Base-by-base conservation (phyloP, 1,140 invertebrate genomes). In the Heliothis virescens region DNA sequence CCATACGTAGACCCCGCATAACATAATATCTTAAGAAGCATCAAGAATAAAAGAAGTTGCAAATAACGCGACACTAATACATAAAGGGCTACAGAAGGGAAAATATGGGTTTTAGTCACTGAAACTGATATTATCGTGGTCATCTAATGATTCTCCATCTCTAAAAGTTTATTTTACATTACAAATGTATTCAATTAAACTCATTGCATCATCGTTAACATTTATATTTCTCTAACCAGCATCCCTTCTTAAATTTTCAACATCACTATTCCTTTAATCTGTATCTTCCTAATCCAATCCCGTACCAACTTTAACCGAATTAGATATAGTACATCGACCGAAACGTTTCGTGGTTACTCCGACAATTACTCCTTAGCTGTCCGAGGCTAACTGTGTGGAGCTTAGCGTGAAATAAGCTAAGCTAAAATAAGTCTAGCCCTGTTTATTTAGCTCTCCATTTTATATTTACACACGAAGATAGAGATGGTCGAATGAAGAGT, bases 291-390 rank as follows among this genome's bases (percentile, higher is more conserved):
- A 65, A 65, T 48, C 62, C 21, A 59, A 59, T 59, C 4, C 10
- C 34, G 7, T 48, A 65, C 16, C 5, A 65, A 41, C 41, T 65
- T n/a, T 15, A 3, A 41, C n/a, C 62, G n/a, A 65, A 65, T 65
- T 16, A 48, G 62, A 48, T 3, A 48, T 18, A 16, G 62, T 63
- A 18, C n/a, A 65, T 65, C 48, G 62, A 65, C 34, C 29, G 16
- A 21, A n/a, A n/a, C 62, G 62, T 41, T 65, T 65, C n/a, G 62
- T 12, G 62, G 41, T 34, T 65, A 10, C 9, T 41, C 29, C 48
- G 34, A 18, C 41, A 4, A 65, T 67, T 67, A 18, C 62, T 65
- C 41, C 57, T 59, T 16, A 2, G 3, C 34, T 18, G 41, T 48
- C 41, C 41, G 16, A 65, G 13, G 16, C 62, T 12, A 65, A 48